Percentiles rank a stretch among this genome's conserved stretches.
Conservation (phyloP, 2,113 vertebrate genomes). For the Sciurus niger region DNA sequence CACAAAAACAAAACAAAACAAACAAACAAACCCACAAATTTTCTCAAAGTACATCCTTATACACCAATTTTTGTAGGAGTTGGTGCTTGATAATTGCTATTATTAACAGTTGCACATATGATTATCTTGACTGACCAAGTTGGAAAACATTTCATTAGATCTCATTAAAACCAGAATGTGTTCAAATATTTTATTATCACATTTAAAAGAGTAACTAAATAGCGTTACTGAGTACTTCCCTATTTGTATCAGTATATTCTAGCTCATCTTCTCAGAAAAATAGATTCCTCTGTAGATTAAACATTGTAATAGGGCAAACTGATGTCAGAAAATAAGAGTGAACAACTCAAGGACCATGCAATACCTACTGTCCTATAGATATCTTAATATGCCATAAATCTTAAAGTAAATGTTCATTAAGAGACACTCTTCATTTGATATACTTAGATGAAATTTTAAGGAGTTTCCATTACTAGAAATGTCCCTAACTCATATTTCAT, state of each 20-base stretch:
- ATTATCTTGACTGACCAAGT: constrained; percentile 43
- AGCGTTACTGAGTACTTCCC: not conserved
- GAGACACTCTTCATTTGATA: constrained; percentile 42
- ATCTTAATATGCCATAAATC: constrained; percentile 24
- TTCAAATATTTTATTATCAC: constrained; percentile 19
- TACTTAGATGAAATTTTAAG: constrained; percentile 58
- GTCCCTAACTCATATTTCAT: constrained; percentile 51
- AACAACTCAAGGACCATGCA: constrained; percentile 9
- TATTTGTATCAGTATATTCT: not conserved
- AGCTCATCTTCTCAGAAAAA: constrained; percentile 1
- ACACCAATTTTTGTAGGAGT: not conserved
- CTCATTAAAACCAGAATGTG: constrained; percentile 37
- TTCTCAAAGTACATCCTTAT: not conserved
- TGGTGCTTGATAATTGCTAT: not conserved
- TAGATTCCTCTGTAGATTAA: constrained; percentile 65
- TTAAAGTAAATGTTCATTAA: constrained; percentile 63
- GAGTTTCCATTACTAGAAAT: constrained; percentile 43
- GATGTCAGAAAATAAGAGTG: constrained; percentile 63
- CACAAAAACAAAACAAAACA: not conserved
- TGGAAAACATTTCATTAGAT: constrained; percentile 56
- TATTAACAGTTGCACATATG: not conserved
- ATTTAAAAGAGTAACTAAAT: constrained; percentile 54
- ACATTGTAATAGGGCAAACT: constrained; percentile 41
- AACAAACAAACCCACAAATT: not conserved
- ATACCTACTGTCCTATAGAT: constrained; percentile 25